Evolutionary conservation across 2,797 vertebrate species (phyloP), one percentile per base, ranked within the genome.

Genomic region (Dallia pectoralis): DNA sequence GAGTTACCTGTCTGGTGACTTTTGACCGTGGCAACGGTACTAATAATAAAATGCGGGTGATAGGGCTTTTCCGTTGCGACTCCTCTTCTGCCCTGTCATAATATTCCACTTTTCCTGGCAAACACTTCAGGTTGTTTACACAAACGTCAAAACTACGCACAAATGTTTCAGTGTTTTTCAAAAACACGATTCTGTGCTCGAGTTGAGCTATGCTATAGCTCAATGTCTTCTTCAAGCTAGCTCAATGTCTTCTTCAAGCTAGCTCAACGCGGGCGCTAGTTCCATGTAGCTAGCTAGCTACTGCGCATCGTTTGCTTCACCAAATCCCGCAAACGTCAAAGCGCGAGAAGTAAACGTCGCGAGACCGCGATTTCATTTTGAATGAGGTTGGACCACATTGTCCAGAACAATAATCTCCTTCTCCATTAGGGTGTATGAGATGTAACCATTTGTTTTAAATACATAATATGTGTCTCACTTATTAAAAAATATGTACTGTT

Each of bases 241-340:
- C 30, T 40, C 36, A 48, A 33, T 69, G 63, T 33, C 56, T 48
- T 69, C 72, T 76, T 69, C 69, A 64, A 73, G 72, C 65, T 69
- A 71, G 81, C 82, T 80, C 32, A 81, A 80, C 79, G 49, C 81
- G 76, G 74, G 82, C 83, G 82, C 85, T 77, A 84, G 83, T 84
- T 82, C 76, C 75, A 72, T 29, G 75, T 56, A 59, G 40, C 9
- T 4, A 70, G 68, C 71, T 74, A 69, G 72, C 80, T 61, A 74
- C 73, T 82, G 83, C 78, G 80, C 79, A 25, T 59, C 53, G 4
- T 25, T 59, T 27, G 53, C 53, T 27, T 27, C 18, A 59, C 53
- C 3, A 59, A 59, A 25, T 59, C 53, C 53, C 22, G 22, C 53
- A 25, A 59, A 59, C 22, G 9, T 59, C n/a, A 59, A 27, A 25